These are phyloP conservation scores for Luscinia megarhynchos DNA, from an alignment of 2,797 vertebrate genomes.

Conservation along the genomic window DNA sequence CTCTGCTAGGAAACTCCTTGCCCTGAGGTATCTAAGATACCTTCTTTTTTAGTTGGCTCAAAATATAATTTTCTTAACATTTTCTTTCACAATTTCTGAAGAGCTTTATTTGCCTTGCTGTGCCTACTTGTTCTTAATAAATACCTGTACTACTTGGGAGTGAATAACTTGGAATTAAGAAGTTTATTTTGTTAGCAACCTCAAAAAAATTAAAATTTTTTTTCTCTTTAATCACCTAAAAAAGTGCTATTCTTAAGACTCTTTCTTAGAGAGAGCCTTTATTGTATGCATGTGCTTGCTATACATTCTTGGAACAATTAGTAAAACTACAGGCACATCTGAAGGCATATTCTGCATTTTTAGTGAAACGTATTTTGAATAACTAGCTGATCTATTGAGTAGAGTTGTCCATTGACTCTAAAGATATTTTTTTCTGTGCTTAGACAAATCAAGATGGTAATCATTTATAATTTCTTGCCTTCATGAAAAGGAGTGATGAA, in stretches of 20 bases:
- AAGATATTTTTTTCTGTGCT: constrained; percentile 53
- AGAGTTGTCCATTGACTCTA: constrained; percentile 60
- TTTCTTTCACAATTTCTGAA: background rate
- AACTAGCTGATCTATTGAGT: constrained; percentile 45
- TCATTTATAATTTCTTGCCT: constrained; percentile 66
- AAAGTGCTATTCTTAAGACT: background rate
- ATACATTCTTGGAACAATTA: background rate
- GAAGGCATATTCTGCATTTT: constrained; percentile 42
- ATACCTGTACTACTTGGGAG: background rate
- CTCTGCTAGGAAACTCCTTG: background rate
- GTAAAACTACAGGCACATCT: background rate
- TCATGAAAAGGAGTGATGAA: constrained; percentile 64
- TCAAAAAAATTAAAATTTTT: background rate
- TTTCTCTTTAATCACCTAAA: background rate
- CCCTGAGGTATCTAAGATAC: background rate
- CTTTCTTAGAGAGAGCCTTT: background rate
- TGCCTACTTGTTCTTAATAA: background rate
- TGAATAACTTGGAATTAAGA: background rate
- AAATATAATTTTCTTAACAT: background rate
- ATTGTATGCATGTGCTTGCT: background rate
- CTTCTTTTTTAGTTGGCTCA: background rate
- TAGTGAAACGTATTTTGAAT: constrained; percentile 16
- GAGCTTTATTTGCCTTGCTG: background rate
- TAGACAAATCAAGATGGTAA: constrained; percentile 59
- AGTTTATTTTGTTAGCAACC: background rate